Conservation (phyloP, 2,113 vertebrate genomes). For the Eulacestoma nigropectus region DNA sequence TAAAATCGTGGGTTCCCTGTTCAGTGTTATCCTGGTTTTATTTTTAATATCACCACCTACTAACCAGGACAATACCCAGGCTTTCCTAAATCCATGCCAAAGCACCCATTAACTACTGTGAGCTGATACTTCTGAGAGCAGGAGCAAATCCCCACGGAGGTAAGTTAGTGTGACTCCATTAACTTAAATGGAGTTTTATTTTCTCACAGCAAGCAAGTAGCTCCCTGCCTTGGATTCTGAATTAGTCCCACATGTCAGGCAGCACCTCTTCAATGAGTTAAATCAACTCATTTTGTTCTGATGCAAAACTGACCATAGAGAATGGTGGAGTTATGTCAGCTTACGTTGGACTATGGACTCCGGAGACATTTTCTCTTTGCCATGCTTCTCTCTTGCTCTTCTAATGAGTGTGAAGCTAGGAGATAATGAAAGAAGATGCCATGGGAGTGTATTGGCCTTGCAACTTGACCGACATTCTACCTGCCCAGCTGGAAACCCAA, state of each 20-base stretch:
- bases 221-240: neutral
- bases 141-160: neutral
- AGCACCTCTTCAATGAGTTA: neutral
- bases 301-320: neutral
- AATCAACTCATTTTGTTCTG: neutral
- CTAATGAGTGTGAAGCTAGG: neutral
- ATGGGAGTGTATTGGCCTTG: neutral
- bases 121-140: neutral
- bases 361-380: neutral
- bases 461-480: neutral
- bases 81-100: neutral
- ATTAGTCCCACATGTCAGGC: neutral
- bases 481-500: neutral
- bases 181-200: neutral
- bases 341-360: rapidly evolving
- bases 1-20: neutral
- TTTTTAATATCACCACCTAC: neutral
- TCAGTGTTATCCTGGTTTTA: neutral
- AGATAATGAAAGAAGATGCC: neutral
- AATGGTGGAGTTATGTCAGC: neutral
- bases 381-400: neutral
- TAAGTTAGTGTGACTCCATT: constrained; percentile 19
- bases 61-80: neutral
- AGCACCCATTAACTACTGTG: constrained; percentile 8
- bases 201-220: neutral